These are phyloP conservation scores for Petaurus breviceps DNA, from an alignment of 2,113 vertebrate species.

Conservation along the genomic window DNA sequence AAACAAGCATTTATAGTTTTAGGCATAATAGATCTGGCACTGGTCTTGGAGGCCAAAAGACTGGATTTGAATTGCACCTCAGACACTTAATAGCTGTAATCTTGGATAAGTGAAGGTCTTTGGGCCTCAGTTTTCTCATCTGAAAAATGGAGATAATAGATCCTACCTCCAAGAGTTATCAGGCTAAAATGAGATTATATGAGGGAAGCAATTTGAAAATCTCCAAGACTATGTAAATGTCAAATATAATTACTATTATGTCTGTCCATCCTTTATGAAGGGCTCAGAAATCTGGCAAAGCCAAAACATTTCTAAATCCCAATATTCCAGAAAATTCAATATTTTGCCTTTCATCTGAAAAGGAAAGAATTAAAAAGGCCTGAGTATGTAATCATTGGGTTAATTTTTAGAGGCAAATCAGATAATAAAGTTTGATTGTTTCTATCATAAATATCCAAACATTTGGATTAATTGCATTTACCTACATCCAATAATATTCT, in stretches of 20 bases:
- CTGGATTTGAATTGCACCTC: background rate
- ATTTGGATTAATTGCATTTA: constrained; percentile 26
- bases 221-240: background rate
- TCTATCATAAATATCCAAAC: constrained; percentile 22
- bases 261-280: background rate
- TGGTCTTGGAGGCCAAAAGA: background rate
- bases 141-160: background rate
- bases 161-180: background rate
- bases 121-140: background rate
- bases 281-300: constrained; percentile 37
- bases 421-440: constrained; percentile 14
- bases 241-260: background rate
- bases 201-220: background rate
- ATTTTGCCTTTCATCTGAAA: constrained; percentile 12
- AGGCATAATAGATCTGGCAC: background rate
- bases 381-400: background rate
- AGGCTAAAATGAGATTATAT: background rate
- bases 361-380: background rate
- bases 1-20: background rate
- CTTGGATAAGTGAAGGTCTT: background rate
- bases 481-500: constrained; percentile 10
- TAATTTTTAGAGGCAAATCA: constrained; percentile 22
- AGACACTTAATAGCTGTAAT: background rate
- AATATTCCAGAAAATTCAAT: background rate
- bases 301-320: constrained; percentile 10